Percentiles rank a stretch among this genome's conserved stretches.
phyloP scores from a whole-genome alignment of 2,797 vertebrate species.

The Hoplostethus mediterraneus region DNA sequence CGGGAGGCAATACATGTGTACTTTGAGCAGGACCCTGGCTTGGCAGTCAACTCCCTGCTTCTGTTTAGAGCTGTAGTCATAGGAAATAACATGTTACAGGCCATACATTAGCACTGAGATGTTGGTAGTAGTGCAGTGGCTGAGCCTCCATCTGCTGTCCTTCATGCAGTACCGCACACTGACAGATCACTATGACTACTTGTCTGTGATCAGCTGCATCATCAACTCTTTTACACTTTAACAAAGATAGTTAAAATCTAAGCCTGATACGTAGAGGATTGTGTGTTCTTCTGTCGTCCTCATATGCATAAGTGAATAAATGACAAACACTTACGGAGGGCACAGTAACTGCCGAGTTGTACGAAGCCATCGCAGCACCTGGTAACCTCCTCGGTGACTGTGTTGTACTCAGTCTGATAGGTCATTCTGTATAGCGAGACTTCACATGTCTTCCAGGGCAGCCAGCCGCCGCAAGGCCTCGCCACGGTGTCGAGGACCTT shows the following conservation, averaged over 20 bases:
- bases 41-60: slow-evolving; percentile 83
- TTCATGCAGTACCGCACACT: slow-evolving; percentile 38
- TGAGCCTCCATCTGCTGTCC: slow-evolving; percentile 65
- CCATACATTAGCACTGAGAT: slow-evolving; percentile 57
- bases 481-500: slow-evolving; percentile 74
- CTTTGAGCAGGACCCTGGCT: slow-evolving; percentile 89
- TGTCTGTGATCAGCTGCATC: slow-evolving; percentile 13
- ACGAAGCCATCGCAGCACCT: slow-evolving; percentile 90
- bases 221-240: slow-evolving; percentile 15
- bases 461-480: slow-evolving; percentile 87
- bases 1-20: slow-evolving; percentile 41
- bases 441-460: slow-evolving; percentile 86
- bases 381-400: slow-evolving; percentile 75
- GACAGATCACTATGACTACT: slow-evolving; percentile 40
- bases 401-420: slow-evolving; percentile 70
- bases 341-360: slow-evolving; percentile 90
- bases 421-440: slow-evolving; percentile 76
- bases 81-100: slow-evolving; percentile 65
- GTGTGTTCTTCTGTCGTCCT: background rate
- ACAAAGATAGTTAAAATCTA: slow-evolving; percentile 3
- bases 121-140: slow-evolving; percentile 49
- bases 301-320: background rate
- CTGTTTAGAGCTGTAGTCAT: slow-evolving; percentile 85
- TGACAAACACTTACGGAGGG: slow-evolving; percentile 83
- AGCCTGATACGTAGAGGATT: background rate